phyloP scores from a whole-genome alignment of 2,888 invertebrate genomes.

The Polymixis flavicincta region DNA sequence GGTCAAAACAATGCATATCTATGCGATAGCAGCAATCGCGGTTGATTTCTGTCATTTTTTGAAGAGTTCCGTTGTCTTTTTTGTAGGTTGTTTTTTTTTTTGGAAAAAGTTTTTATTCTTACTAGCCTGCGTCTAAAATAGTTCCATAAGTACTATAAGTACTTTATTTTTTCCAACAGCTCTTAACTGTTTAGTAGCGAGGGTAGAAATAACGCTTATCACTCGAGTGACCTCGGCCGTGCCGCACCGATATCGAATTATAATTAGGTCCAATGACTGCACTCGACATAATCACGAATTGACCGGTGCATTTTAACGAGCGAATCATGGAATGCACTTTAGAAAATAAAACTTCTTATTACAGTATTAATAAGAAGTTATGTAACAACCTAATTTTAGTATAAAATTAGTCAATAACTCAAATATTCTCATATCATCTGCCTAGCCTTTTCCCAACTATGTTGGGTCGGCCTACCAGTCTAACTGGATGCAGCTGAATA shows the following conservation, averaged over 20 bases:
- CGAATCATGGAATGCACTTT: conserved; percentile 19
- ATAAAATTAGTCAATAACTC: not conserved
- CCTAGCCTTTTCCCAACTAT: too few relatives aligned
- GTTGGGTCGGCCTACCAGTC: too few relatives aligned
- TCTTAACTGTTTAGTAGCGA: conserved; percentile 41
- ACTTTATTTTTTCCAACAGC: conserved; percentile 14
- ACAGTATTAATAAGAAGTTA: too few relatives aligned
- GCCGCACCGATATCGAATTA: conserved; percentile 67
- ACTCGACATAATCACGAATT: conserved; percentile 50
- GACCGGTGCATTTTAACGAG: conserved; percentile 51
- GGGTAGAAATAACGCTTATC: conserved; percentile 64
- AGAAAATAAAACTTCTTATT: conserved; percentile 8
- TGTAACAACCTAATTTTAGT: not conserved
- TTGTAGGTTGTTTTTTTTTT: too few relatives aligned
- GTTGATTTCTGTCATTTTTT: too few relatives aligned
- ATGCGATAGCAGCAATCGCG: too few relatives aligned
- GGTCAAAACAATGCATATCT: too few relatives aligned
- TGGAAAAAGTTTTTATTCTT: too few relatives aligned
- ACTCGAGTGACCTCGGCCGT: conserved; percentile 66
- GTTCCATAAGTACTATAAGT: not conserved
- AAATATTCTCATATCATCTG: too few relatives aligned
- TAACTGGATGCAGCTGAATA: too few relatives aligned
- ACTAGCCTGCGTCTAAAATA: too few relatives aligned
- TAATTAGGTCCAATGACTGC: conserved; percentile 70
- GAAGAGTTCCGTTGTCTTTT: too few relatives aligned